Percentiles rank a stretch among this genome's conserved stretches.
phyloP scores from a whole-genome alignment of 1,140 invertebrate genomes.

The Hylaeus volcanicus region DNA sequence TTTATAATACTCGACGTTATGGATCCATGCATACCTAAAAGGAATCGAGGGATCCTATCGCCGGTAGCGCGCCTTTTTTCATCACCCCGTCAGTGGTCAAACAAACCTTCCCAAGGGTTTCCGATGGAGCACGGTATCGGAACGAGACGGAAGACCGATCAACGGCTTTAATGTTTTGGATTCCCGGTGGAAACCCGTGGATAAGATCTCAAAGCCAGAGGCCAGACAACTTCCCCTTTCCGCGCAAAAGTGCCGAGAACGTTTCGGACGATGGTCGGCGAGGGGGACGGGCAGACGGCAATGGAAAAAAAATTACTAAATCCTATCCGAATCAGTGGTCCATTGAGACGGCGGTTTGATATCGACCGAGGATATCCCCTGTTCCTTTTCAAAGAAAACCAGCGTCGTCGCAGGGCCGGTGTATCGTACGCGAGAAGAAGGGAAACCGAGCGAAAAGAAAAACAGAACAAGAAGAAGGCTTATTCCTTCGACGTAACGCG shows the following conservation, averaged over 20 bases:
- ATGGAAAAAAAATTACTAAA: slow-evolving; percentile 68
- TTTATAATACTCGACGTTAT: no score
- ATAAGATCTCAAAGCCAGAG: slow-evolving; percentile 43
- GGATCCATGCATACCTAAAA: no score
- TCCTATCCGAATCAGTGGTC: slow-evolving; percentile 69
- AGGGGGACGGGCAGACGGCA: slow-evolving; percentile 6
- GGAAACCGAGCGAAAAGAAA: not conserved
- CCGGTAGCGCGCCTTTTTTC: not conserved
- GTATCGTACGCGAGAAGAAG: not conserved
- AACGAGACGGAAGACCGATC: slow-evolving; percentile 53
- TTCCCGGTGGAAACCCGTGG: slow-evolving; percentile 51
- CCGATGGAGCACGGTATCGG: not conserved
- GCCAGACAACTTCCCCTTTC: slow-evolving; percentile 31
- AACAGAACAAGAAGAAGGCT: slow-evolving; percentile 60
- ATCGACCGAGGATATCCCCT: slow-evolving; percentile 65
- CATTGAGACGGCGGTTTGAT: slow-evolving; percentile 71
- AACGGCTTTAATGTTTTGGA: slow-evolving; percentile 52
- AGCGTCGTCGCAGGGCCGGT: slow-evolving; percentile 46
- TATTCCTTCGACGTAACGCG: slow-evolving; percentile 66
- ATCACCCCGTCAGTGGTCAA: not conserved
- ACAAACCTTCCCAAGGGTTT: not conserved
- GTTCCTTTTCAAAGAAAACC: slow-evolving; percentile 65
- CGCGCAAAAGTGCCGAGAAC: slow-evolving; percentile 19
- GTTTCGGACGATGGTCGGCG: slow-evolving; percentile 33
- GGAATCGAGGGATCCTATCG: not conserved